phyloP scores from a whole-genome alignment of 2,113 vertebrate genomes.

The Cervus canadensis region DNA sequence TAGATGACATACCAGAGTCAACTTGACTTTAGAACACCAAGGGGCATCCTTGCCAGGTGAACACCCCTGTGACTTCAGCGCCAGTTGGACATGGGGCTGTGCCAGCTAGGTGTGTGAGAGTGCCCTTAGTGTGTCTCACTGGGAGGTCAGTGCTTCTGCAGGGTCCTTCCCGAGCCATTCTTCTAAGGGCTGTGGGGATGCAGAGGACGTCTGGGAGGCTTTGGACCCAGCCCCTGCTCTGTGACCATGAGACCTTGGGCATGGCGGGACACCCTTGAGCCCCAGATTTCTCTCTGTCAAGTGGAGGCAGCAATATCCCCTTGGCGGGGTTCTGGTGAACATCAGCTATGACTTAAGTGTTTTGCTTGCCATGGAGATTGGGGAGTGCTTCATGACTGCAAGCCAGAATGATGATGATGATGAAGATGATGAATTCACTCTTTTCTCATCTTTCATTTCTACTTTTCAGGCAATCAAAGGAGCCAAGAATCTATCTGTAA shows the following conservation, averaged over 20 bases:
- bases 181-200: not conserved
- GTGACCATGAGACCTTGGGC: not conserved
- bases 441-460: not conserved
- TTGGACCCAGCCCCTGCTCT: not conserved
- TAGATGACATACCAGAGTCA: not conserved
- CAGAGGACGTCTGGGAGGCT: not conserved
- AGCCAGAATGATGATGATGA: not conserved
- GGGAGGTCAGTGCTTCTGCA: too few species aligned
- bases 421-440: not conserved
- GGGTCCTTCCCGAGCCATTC: too few species aligned
- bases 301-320: accelerated
- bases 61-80: not conserved
- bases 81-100: accelerated
- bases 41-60: not conserved
- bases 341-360: accelerated
- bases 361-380: accelerated
- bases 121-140: not conserved
- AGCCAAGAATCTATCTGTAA: not conserved
- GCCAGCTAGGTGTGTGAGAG: too few species aligned
- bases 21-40: not conserved
- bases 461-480: not conserved
- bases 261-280: accelerated
- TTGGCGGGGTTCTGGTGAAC: accelerated
- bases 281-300: not conserved
- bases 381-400: too few species aligned